A percentile compares a stretch with the other conserved stretches of the same genome.
These are phyloP conservation scores for Macrosiphum euphorbiae DNA, from an alignment of 2,888 invertebrate genomes.

Conservation along the genomic window DNA sequence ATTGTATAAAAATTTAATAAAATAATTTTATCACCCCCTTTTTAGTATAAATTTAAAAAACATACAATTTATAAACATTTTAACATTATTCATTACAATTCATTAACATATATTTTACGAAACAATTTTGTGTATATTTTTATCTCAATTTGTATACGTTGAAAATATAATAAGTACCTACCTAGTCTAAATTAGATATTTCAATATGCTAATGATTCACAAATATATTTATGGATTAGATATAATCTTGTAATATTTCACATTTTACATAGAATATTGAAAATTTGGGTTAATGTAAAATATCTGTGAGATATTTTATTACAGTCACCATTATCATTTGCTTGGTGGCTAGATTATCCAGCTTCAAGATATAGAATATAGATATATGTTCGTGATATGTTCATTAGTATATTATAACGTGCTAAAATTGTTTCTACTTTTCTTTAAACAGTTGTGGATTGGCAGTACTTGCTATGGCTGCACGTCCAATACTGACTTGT, in stretches of 20 bases:
- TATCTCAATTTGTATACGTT: background rate
- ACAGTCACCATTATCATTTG: background rate
- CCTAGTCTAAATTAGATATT: background rate
- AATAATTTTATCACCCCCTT: background rate
- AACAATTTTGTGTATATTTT: background rate
- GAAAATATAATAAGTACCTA: background rate
- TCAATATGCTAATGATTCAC: background rate
- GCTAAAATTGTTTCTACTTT: background rate
- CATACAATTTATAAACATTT: background rate
- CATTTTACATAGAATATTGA: no score
- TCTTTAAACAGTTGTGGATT: slow-evolving; percentile 30
- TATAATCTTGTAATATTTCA: background rate
- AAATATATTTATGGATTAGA: background rate
- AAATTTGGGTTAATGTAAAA: background rate
- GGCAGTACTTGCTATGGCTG: slow-evolving; percentile 33
- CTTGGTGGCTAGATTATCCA: background rate
- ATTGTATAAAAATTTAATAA: background rate
- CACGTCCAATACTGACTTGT: background rate
- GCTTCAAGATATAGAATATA: background rate
- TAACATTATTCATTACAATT: background rate
- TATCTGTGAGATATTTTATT: background rate
- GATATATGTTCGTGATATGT: background rate
- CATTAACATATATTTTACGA: background rate
- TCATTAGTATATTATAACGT: background rate
- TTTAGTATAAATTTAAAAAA: background rate